phyloP scores from a whole-genome alignment of 2,797 vertebrate species.

The Dromococcyx pavoninus region DNA sequence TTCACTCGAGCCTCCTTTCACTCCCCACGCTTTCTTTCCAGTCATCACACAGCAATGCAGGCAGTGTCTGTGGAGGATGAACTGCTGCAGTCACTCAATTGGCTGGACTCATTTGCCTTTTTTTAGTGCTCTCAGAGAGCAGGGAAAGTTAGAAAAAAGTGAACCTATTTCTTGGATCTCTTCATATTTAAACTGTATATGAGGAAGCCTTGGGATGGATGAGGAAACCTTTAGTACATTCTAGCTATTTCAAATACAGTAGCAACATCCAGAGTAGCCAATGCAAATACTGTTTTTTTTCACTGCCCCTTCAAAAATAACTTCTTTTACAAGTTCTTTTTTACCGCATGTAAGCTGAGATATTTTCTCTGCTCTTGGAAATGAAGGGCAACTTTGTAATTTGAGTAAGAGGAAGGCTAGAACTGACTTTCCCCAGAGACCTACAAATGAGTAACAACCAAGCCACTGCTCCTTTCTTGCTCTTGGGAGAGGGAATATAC shows the following conservation, averaged over 20 bases:
- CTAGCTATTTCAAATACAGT: not conserved
- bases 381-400: slow-evolving; percentile 37
- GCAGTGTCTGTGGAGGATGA: not conserved
- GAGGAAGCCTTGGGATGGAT: not conserved
- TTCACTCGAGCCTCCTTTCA: rapidly evolving
- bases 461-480: rapidly evolving
- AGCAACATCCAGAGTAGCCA: not conserved
- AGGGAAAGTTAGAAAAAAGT: not conserved
- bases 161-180: not conserved
- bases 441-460: not conserved
- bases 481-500: not conserved
- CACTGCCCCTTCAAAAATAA: slow-evolving; percentile 5
- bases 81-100: not conserved
- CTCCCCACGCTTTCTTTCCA: rapidly evolving
- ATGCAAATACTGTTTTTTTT: not conserved
- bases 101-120: not conserved
- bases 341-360: slow-evolving; percentile 9
- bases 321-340: slow-evolving; percentile 1
- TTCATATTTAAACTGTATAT: rapidly evolving
- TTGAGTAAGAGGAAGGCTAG: slow-evolving; percentile 21
- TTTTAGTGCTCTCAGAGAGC: not conserved
- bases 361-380: not conserved
- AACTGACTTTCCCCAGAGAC: not conserved
- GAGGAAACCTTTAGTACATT: not conserved
- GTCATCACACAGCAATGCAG: rapidly evolving